These are phyloP conservation scores for Melitaea cinxia DNA, from an alignment of 1,140 invertebrate genomes.

Conservation along the genomic window DNA sequence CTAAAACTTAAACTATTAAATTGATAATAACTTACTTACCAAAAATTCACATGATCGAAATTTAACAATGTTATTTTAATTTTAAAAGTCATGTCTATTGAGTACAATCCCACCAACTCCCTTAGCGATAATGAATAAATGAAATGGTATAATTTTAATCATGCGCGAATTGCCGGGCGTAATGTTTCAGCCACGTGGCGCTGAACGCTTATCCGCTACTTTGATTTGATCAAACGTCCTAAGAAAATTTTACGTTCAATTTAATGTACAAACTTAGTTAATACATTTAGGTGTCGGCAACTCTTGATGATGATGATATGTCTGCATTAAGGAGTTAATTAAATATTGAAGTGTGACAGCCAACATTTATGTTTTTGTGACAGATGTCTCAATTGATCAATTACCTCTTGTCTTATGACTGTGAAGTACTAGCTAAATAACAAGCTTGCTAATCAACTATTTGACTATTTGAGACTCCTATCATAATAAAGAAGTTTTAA, in stretches of 20 bases:
- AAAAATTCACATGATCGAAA: no score
- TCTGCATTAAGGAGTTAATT: not conserved
- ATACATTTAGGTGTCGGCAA: not conserved
- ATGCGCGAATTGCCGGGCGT: constrained; percentile 69
- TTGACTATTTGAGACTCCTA: no score
- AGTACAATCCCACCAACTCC: constrained; percentile 52
- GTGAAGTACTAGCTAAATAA: no score
- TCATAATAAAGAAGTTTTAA: no score
- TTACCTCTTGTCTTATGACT: no score
- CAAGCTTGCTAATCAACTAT: no score
- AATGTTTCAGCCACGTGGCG: constrained; percentile 71
- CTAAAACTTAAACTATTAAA: no score
- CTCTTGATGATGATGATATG: not conserved
- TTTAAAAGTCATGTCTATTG: not conserved
- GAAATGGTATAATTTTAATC: constrained; percentile 77
- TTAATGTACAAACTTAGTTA: constrained; percentile 9
- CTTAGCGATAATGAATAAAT: constrained; percentile 69
- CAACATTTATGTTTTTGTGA: no score
- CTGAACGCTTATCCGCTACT: constrained; percentile 33
- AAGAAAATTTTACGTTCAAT: constrained; percentile 29
- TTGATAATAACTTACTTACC: no score
- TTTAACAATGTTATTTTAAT: not conserved
- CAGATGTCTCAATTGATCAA: no score
- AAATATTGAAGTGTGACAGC: not conserved
- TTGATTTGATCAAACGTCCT: constrained; percentile 23